phyloP scores from a whole-genome alignment of 1,140 invertebrate species.

The Telenomus remus region DNA sequence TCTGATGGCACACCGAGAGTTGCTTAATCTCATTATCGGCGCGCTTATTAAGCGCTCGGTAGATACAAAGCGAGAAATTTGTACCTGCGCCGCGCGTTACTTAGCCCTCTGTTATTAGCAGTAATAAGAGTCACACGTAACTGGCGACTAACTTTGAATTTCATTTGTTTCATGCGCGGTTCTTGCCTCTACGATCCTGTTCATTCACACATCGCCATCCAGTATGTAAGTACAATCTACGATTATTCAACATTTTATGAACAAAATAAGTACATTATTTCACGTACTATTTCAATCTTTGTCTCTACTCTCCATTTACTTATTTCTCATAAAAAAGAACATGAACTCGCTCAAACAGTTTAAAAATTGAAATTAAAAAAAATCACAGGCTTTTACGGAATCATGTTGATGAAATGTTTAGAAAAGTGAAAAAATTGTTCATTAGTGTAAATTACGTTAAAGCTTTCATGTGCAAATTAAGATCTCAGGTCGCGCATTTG shows the following conservation, averaged over 20 bases:
- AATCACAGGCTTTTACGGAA: no score
- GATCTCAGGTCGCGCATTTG: constrained; percentile 53
- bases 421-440: constrained; percentile 30
- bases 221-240: constrained; percentile 59
- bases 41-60: constrained; percentile 56
- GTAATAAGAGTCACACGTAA: constrained; percentile 56
- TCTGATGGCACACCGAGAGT: constrained; percentile 54
- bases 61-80: constrained; percentile 58
- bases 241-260: constrained; percentile 36
- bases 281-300: not conserved
- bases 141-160: constrained; percentile 55
- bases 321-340: no score
- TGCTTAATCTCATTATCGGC: constrained; percentile 57
- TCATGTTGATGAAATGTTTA: not conserved
- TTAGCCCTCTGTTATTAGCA: constrained; percentile 53
- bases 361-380: no score
- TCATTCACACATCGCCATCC: constrained; percentile 34
- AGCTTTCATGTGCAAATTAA: constrained; percentile 53
- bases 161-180: constrained; percentile 60
- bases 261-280: not conserved
- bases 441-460: no score
- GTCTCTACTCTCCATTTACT: no score
- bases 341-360: no score
- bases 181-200: constrained; percentile 25
- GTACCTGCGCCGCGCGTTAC: constrained; percentile 49